These are phyloP conservation scores for Megaceryle alcyon DNA, from an alignment of 2,797 vertebrate genomes.

Conservation along the genomic window DNA sequence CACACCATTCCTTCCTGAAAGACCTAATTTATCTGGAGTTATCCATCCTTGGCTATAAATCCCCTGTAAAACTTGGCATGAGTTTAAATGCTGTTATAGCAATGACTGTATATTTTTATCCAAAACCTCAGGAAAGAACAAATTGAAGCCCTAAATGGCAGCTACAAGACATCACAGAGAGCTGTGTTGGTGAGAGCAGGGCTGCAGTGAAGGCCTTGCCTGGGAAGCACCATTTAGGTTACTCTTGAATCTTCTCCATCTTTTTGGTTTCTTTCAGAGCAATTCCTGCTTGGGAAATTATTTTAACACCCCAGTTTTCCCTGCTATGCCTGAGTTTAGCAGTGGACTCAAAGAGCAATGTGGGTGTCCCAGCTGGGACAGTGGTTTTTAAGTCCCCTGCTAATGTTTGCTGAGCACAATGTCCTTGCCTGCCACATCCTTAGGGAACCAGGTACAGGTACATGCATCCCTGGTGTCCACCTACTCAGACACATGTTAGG, in stretches of 20 bases:
- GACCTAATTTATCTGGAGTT: constrained; percentile 54
- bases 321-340: neutral
- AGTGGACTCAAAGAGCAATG: neutral
- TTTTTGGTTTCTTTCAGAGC: neutral
- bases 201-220: neutral
- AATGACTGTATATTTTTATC: constrained; percentile 48
- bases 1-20: neutral
- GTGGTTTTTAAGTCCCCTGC: neutral
- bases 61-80: constrained; percentile 43
- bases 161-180: neutral
- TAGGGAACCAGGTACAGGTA: neutral
- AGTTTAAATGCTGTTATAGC: constrained; percentile 31
- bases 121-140: neutral
- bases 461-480: neutral
- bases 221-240: neutral
- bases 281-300: neutral
- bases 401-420: neutral
- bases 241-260: neutral
- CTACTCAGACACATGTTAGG: neutral
- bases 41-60: constrained; percentile 49
- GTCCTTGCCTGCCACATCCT: neutral
- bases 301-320: neutral
- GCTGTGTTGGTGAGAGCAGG: rapidly evolving
- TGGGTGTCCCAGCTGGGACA: neutral
- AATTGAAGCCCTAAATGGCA: neutral